phyloP scores from a whole-genome alignment of 2,113 vertebrate genomes.

The Chaetodon auriga region DNA sequence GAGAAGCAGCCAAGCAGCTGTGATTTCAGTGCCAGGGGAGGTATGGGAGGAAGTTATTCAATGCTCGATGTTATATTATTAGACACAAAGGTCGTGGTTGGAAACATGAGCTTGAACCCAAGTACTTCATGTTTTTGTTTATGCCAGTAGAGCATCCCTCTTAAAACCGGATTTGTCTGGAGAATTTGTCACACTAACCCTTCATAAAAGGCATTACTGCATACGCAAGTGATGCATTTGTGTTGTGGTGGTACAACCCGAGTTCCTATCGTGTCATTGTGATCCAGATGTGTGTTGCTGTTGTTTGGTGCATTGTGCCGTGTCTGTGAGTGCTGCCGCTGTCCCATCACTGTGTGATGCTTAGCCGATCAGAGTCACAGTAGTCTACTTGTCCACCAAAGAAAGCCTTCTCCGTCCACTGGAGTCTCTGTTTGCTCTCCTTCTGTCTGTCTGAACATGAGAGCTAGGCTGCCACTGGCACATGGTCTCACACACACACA shows the following conservation, averaged over 20 bases:
- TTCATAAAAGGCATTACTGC: not conserved
- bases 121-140: conserved; percentile 35
- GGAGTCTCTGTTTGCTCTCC: conserved; percentile 35
- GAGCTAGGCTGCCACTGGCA: conserved; percentile 72
- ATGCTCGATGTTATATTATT: conserved; percentile 50
- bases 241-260: not conserved
- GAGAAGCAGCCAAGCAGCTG: conserved; percentile 13
- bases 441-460: conserved; percentile 57
- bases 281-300: conserved; percentile 59
- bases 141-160: not conserved
- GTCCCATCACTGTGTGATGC: conserved; percentile 60
- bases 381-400: conserved; percentile 62
- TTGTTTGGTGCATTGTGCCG: conserved; percentile 66
- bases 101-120: conserved; percentile 21
- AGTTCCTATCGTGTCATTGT: conserved; percentile 8
- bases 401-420: conserved; percentile 60
- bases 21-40: conserved; percentile 31
- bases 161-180: not conserved
- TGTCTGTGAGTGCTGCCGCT: conserved; percentile 46
- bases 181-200: not conserved
- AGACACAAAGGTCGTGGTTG: conserved; percentile 40
- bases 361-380: conserved; percentile 63
- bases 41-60: conserved; percentile 63
- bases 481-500: conserved; percentile 47
- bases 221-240: not conserved